phyloP scores from a whole-genome alignment of 2,888 invertebrate species.

The Anticlea derivata region DNA sequence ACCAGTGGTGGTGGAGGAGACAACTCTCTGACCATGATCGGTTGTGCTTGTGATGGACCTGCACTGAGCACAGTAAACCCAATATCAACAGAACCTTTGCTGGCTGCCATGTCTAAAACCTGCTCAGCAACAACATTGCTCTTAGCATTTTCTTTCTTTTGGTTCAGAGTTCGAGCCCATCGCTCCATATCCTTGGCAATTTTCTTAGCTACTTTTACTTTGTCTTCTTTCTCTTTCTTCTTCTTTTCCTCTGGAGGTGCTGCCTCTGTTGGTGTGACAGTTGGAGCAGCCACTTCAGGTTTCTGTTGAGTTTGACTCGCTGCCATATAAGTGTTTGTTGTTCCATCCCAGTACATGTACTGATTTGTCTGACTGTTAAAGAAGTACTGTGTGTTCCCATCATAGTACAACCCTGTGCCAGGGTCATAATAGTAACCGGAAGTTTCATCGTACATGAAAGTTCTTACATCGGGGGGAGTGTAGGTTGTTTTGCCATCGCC shows the following conservation, averaged over 20 bases:
- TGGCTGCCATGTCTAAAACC: conserved; percentile 72
- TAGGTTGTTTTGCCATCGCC: conserved; percentile 88
- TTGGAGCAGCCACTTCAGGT: conserved; percentile 58
- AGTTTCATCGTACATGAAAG: conserved; percentile 96
- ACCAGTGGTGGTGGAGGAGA: conserved; percentile 60
- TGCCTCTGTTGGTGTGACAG: conserved; percentile 56
- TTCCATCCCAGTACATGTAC: conserved; percentile 97
- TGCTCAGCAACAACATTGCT: conserved; percentile 76
- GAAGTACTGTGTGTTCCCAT: conserved; percentile 97
- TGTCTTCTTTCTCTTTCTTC: conserved; percentile 93
- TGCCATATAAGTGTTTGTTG: conserved; percentile 85
- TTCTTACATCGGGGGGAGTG: conserved; percentile 93
- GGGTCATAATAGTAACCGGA: conserved; percentile 99
- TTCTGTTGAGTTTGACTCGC: conserved; percentile 71
- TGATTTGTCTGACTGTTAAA: conserved; percentile 95
- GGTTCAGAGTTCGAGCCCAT: conserved; percentile 98
- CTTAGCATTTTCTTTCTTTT: conserved; percentile 91
- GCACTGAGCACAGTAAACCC: conserved; percentile 96
- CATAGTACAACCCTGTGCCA: conserved; percentile 96
- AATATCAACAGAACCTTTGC: conserved; percentile 94
- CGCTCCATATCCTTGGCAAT: conserved; percentile 94
- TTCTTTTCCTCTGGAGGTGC: conserved; percentile 83
- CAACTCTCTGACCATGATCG: conserved; percentile 53
- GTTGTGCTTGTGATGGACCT: conserved; percentile 60
- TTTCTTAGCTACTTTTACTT: conserved; percentile 98